Evolutionary conservation across 2,888 invertebrate species (phyloP).

Genomic region (Mantis religiosa): DNA sequence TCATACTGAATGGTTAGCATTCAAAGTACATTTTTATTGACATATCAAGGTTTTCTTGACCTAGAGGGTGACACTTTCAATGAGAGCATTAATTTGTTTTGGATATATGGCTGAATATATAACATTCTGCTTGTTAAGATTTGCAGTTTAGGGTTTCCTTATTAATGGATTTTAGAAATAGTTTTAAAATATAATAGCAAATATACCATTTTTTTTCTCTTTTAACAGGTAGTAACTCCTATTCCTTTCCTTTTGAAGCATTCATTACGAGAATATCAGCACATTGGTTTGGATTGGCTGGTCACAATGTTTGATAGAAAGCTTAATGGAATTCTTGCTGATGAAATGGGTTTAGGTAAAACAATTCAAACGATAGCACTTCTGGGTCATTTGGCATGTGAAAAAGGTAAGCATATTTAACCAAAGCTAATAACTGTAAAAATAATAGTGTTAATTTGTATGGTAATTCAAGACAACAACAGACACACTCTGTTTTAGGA

Average conservation of each 20-base stretch:
- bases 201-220: neutral
- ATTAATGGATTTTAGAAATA: too few relatives aligned
- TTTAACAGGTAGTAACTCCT: constrained; percentile 74
- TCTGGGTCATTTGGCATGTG: constrained; percentile 89
- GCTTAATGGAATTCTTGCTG: constrained; percentile 92
- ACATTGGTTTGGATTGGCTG: constrained; percentile 95
- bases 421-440: neutral
- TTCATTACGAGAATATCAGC: constrained; percentile 89
- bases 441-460: neutral
- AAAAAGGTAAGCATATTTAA: constrained; percentile 54
- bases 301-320: constrained; percentile 93
- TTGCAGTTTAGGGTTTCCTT: too few relatives aligned
- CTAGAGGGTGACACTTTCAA: too few relatives aligned
- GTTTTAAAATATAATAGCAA: too few relatives aligned
- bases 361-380: constrained; percentile 96
- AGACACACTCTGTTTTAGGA: constrained; percentile 40
- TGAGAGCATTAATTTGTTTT: too few relatives aligned
- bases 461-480: neutral
- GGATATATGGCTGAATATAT: too few relatives aligned
- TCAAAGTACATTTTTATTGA: too few relatives aligned
- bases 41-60: too few relatives aligned
- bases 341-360: constrained; percentile 97
- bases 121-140: too few relatives aligned
- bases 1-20: too few relatives aligned
- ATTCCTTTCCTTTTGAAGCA: constrained; percentile 91